Evolutionary conservation across 1,140 invertebrate genomes (phyloP), one percentile per base, ranked within the genome.

Genomic region (Lordiphosa stackelbergi): DNA sequence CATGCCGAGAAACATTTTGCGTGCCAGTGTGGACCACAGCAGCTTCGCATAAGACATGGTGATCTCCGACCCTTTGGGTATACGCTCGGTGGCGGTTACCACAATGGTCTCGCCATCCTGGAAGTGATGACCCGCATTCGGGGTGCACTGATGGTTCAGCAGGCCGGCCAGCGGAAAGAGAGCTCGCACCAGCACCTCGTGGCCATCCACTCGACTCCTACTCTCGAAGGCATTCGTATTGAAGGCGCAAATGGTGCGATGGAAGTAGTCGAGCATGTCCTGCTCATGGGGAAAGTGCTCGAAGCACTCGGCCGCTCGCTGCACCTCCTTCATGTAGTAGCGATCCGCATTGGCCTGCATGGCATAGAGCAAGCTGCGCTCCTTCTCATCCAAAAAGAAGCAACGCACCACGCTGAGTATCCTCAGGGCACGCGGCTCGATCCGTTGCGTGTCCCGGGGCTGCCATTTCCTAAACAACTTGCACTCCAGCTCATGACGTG

Each of bases 151-250:
- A 73, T 95, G 94, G 86, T 95, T 94, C 79, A 94, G 90, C 28
- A 95, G 87, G 10, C 92, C 91, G 1, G 92, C 91, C 12, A 94
- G 85, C 3, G 94, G 93, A 86, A 93, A 95, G 4, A 96, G 86
- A 2, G 93, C 94, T 59, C 93, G 89, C 28, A 93, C 85, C 69
- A 90, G 90, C 24, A 90, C 88, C 52, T 87, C 71, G 57, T 90
- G 87, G 16, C 88, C 86, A 31, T 88, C 88, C 3, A 79, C 74
- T 0, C 87, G 88, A 56, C 92, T 89, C 11, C 89, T 86, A 36
- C 92, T 91, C 89, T 95, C 93, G 66, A 94, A 94, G 5, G 93
- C 92, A 71, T 94, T 95, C 2, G 93, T 92, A 73, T 95, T 93
- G 62, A 94, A 89, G 24, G 91, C 90, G 47, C 90, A 90, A 66